Evolutionary conservation across 2,888 invertebrate species (phyloP).

Genomic region (Suillia variegata): DNA sequence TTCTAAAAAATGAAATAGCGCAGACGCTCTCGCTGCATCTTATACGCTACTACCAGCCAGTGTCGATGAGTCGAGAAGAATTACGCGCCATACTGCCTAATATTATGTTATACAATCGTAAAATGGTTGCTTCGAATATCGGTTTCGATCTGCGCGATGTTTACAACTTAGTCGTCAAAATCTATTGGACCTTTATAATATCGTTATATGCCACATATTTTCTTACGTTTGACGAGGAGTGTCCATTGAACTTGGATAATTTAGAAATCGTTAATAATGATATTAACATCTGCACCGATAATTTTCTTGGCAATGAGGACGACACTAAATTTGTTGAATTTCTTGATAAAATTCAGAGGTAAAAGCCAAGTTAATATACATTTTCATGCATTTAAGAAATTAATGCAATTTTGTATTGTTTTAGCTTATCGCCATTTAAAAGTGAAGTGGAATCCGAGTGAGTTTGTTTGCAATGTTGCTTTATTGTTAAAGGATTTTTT

Average conservation of each 20-base stretch:
- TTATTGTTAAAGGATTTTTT: neutral
- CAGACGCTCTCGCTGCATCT: constrained; percentile 55
- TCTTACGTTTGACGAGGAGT: constrained; percentile 48
- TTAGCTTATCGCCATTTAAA: constrained; percentile 50
- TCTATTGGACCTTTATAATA: constrained; percentile 59
- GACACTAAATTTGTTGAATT: constrained; percentile 57
- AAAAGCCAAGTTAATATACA: constrained; percentile 14
- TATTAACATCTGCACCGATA: constrained; percentile 48
- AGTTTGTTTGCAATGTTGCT: constrained; percentile 29
- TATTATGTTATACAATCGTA: constrained; percentile 57
- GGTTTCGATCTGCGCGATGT: constrained; percentile 50
- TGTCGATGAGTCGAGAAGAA: constrained; percentile 55
- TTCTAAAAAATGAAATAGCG: constrained; percentile 58
- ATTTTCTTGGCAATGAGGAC: constrained; percentile 50
- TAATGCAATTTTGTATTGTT: neutral
- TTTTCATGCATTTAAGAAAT: neutral
- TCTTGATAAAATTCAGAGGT: constrained; percentile 48
- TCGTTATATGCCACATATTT: constrained; percentile 59
- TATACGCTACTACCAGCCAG: constrained; percentile 57
- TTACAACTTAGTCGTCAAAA: constrained; percentile 57
- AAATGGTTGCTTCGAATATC: constrained; percentile 52
- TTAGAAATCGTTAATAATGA: constrained; percentile 54
- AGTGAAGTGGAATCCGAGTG: constrained; percentile 45
- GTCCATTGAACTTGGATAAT: constrained; percentile 44
- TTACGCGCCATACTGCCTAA: constrained; percentile 54